Evolutionary conservation across 1,140 invertebrate genomes (phyloP).

Genomic region (Vanessa atalanta): DNA sequence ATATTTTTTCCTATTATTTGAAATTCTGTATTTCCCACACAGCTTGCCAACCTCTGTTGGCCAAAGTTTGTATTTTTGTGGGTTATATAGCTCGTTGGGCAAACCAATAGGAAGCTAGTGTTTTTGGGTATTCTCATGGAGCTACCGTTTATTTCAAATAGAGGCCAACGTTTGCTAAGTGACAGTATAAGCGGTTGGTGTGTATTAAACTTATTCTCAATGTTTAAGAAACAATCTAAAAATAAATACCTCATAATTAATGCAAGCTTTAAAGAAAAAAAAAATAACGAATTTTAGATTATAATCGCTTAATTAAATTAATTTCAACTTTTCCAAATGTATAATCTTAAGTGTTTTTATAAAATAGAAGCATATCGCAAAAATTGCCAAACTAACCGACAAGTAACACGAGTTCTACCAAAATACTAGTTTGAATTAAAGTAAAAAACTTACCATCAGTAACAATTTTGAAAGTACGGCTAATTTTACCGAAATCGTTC

Average conservation of each 20-base stretch:
- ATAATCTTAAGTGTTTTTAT: too few relatives aligned
- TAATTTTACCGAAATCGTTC: slow-evolving; percentile 51
- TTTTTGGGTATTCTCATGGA: slow-evolving; percentile 39
- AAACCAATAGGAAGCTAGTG: slow-evolving; percentile 38
- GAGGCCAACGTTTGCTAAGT: slow-evolving; percentile 1
- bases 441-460: slow-evolving; percentile 37
- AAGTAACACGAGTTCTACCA: neutral
- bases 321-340: too few relatives aligned
- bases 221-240: slow-evolving; percentile 30
- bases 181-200: slow-evolving; percentile 35
- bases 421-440: neutral
- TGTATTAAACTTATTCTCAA: slow-evolving; percentile 27
- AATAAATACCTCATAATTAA: too few relatives aligned
- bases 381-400: too few relatives aligned
- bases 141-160: slow-evolving; percentile 19
- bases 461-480: slow-evolving; percentile 43
- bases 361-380: too few relatives aligned
- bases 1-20: slow-evolving; percentile 24
- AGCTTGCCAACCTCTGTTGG: slow-evolving; percentile 36
- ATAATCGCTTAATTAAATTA: too few relatives aligned
- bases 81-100: slow-evolving; percentile 32
- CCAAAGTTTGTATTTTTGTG: neutral
- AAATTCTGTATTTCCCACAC: slow-evolving; percentile 28
- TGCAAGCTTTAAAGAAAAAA: too few relatives aligned
- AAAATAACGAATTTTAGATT: too few relatives aligned